Base-by-base conservation (phyloP, 2,797 vertebrate species). In the Lutjanus campechanus region DNA sequence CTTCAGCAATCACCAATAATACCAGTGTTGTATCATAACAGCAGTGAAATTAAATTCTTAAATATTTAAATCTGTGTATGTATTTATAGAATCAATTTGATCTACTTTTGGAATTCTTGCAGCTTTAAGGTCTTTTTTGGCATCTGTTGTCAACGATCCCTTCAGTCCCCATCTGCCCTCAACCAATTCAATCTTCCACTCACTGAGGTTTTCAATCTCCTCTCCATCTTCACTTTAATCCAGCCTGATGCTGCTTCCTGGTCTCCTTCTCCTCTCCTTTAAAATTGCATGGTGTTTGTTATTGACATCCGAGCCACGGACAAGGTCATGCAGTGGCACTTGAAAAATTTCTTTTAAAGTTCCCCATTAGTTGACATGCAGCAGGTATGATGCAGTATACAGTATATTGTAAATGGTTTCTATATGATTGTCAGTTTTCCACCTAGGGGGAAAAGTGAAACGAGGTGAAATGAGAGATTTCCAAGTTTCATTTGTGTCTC, bases 171-270 rank as follows among this genome's bases (percentile, higher is more conserved):
- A 55, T 56, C 22, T 71, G 19, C 13, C 49, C 25, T 50, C 8
- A 60, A 55, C 16, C 43, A 9, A 56, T 63, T 59, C 0, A 0
- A 29, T 53, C 43, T 51, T 60, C 50, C 51, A n/a, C 4, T 55
- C 70, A 7, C 36, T 61, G 53, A 68, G 47, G 59, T 79, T 82
- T 82, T 62, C 64, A 71, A 29, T 90, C 47, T 63, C 56, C 49
- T 43, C n/a, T 69, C 60, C 36, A 10, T 73, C 73, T 63, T 77
- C 20, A 6, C 59, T 77, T 67, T 73, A 69, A 83, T 85, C 64
- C 68, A 41, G 11, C 46, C 59, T 60, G 49, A 73, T 77, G 22
- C 53, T 36, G 0, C 43, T 47, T 17, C 46, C 50, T 69, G 43
- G 16, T 29, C 46, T 60, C 51, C 41, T 43, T 12, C 20, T 66